Base-by-base conservation (phyloP, 2,797 vertebrate species). In the Eidolon dupreanum region DNA sequence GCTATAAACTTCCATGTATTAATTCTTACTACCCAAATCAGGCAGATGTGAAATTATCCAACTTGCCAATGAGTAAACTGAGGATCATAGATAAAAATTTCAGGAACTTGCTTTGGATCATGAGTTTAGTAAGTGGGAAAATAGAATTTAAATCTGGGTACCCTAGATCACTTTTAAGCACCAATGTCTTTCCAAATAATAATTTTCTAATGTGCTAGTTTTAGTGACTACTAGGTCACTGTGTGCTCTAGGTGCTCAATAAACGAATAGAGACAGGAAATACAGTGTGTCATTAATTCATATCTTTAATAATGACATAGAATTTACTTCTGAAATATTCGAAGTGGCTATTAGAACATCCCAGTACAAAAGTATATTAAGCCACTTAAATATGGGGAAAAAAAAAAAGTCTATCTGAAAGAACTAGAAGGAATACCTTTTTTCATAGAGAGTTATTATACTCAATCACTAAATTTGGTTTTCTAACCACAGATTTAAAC, bases 401-500 rank as follows among this genome's bases (percentile, higher is more conserved):
- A 59, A 38, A 82, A 53, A 59, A 7, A 71, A 17, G 26, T 74
- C 81, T 77, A 65, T 87, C 49, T 92, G 53, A 87, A 96, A 82
- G 10, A 78, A 71, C 1, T 51, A 26, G 22, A 57, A 94, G 12
- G 4, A 66, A 79, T 51, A 49, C 8, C 33, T 65, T 57, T 73
- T 77, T 87, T 91, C 13, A 68, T 51, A 57, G 24, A 94, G 66
- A 2, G 11, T 61, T 90, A 8, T 94, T 92, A 51, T 49, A 77
- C 28, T 88, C 4, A 6, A 19, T 73, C 33, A 38, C 16, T 87
- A 73, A 73, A 73, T 93, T 82, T 90, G 33, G n/a, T 70, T 94
- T 93, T 71, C 33, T 81, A 83, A 71, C 36, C 22, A 81, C 33
- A 84, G 24, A 68, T 68, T 92, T 94, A 90, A 95, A 65, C 20